A percentile compares a stretch with the other conserved stretches of the same genome.
Conservation (phyloP, 64 coral and sea anemone genomes). For the Stichodactyla mertensii region DNA sequence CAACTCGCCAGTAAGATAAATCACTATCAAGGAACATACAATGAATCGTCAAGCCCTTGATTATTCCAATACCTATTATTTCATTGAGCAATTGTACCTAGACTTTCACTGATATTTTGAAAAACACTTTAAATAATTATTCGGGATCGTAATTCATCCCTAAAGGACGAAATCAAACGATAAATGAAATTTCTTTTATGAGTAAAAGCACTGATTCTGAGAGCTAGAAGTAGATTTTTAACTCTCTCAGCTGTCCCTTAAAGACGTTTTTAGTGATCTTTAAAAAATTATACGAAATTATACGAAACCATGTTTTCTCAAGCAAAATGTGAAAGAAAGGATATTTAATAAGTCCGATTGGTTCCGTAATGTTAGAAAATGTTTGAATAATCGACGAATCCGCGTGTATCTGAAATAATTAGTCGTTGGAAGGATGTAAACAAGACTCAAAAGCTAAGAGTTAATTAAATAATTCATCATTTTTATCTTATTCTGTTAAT, state of each 20-base stretch:
- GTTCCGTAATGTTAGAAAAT: neutral
- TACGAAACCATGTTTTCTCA: neutral
- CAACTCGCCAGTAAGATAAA: neutral
- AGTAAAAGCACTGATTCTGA: neutral
- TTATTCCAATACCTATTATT: neutral
- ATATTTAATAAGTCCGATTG: neutral
- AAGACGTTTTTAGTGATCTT: neutral
- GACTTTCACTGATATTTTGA: neutral
- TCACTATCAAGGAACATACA: neutral
- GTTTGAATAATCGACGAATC: neutral
- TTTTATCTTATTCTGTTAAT: slow-evolving; percentile 1
- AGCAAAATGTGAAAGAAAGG: neutral
- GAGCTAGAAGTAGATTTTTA: neutral
- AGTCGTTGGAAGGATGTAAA: neutral
- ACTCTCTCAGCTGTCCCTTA: neutral
- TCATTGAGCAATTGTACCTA: neutral
- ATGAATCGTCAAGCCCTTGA: neutral
- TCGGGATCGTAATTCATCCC: neutral
- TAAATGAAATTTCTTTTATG: neutral
- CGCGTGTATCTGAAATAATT: neutral
- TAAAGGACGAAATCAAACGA: neutral
- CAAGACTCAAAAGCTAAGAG: neutral
- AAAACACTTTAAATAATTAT: neutral
- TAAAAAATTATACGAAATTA: neutral
- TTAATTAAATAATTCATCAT: neutral